phyloP scores from a whole-genome alignment of 2,888 invertebrate genomes.

The Plemyria rubiginata region DNA sequence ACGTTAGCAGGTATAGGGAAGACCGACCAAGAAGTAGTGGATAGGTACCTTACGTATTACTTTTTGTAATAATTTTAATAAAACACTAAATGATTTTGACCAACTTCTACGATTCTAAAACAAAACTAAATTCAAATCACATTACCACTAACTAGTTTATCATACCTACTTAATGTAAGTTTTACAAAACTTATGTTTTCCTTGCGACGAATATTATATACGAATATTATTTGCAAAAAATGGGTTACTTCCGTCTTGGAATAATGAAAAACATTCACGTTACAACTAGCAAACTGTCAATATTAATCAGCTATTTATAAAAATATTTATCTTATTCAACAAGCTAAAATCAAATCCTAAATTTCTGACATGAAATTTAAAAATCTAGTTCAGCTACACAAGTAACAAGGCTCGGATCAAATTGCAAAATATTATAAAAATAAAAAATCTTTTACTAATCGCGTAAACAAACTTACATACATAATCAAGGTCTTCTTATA shows the following conservation, averaged over 20 bases:
- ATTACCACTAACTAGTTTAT: conserved; percentile 22
- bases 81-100: too few species aligned
- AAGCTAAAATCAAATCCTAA: conserved; percentile 1
- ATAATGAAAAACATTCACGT: background rate
- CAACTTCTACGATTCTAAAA: background rate
- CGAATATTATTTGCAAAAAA: conserved; percentile 1
- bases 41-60: too few species aligned
- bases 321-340: conserved; percentile 1
- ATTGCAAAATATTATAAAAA: too few species aligned
- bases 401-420: background rate
- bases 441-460: too few species aligned
- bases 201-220: conserved; percentile 11
- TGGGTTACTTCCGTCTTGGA: background rate
- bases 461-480: too few species aligned
- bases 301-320: background rate
- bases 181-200: conserved; percentile 13
- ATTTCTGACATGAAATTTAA: background rate
- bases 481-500: too few species aligned
- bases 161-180: conserved; percentile 12
- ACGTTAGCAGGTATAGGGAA: too few species aligned
- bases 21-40: too few species aligned
- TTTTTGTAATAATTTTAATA: too few species aligned
- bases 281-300: background rate
- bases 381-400: background rate
- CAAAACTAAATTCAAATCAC: conserved; percentile 29